Evolutionary conservation across 2,797 vertebrate species (phyloP).

Genomic region (Anas bernieri): DNA sequence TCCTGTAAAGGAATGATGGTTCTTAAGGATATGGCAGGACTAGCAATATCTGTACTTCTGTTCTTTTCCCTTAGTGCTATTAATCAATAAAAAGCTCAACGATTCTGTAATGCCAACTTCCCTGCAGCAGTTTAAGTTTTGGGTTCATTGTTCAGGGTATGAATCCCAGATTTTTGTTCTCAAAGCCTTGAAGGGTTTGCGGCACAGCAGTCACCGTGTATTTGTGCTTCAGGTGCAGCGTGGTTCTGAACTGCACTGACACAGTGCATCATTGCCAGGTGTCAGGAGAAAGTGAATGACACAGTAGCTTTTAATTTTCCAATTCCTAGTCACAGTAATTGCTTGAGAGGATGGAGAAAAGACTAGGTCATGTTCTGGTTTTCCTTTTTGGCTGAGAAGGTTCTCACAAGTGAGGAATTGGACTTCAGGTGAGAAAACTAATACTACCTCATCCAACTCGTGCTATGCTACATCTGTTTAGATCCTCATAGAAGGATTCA

Average conservation of each 20-base stretch:
- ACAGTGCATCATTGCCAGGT: fast-evolving
- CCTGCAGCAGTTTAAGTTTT: neutral
- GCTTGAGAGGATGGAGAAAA: neutral
- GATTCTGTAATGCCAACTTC: neutral
- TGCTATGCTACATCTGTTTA: neutral
- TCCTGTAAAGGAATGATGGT: neutral
- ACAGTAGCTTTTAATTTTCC: neutral
- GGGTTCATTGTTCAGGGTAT: neutral
- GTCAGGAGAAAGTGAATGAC: neutral
- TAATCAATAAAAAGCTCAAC: too few species aligned
- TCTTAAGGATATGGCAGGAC: neutral
- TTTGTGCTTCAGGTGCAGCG: neutral
- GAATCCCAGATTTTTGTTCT: neutral
- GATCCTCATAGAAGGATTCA: neutral
- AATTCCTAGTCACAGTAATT: neutral
- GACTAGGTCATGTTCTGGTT: neutral
- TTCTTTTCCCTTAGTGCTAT: neutral
- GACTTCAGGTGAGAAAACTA: neutral
- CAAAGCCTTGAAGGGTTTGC: neutral
- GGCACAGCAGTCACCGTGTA: fast-evolving
- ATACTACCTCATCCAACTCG: neutral
- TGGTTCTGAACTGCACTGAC: fast-evolving
- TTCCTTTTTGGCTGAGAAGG: neutral
- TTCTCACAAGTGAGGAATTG: fast-evolving
- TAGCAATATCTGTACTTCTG: neutral